phyloP scores from a whole-genome alignment of 2,888 invertebrate species.

The Rapana venosa region DNA sequence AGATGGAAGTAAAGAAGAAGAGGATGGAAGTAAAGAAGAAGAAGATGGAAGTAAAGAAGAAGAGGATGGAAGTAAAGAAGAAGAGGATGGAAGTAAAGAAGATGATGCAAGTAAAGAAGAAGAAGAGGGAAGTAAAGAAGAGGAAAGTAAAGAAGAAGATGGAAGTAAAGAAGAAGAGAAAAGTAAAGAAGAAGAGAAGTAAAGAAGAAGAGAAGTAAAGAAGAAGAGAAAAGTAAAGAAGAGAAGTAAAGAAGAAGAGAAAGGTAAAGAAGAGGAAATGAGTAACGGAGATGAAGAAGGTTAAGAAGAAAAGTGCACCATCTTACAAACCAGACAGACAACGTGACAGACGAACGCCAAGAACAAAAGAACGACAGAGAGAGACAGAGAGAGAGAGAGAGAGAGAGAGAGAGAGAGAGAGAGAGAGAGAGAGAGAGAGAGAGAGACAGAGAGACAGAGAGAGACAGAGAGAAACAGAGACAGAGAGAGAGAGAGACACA shows the following conservation, averaged over 20 bases:
- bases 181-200: constrained; percentile 29
- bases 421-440: constrained; percentile 23
- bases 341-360: not conserved
- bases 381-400: constrained; percentile 26
- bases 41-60: too few relatives aligned
- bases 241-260: not conserved
- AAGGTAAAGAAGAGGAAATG: not conserved
- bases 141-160: too few relatives aligned
- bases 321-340: not conserved
- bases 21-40: too few relatives aligned
- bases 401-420: constrained; percentile 10
- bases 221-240: not conserved
- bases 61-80: too few relatives aligned
- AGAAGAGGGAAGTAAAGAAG: not conserved
- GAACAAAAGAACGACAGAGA: not conserved
- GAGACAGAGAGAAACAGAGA: constrained; percentile 26
- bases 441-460: not conserved
- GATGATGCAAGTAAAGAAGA: too few relatives aligned
- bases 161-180: too few relatives aligned
- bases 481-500: constrained; percentile 22
- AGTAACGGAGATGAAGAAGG: not conserved
- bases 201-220: constrained; percentile 18
- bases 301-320: too few relatives aligned
- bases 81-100: too few relatives aligned
- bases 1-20: too few relatives aligned